These are phyloP conservation scores for Steatornis caripensis DNA, from an alignment of 2,113 vertebrate genomes.

Conservation along the genomic window DNA sequence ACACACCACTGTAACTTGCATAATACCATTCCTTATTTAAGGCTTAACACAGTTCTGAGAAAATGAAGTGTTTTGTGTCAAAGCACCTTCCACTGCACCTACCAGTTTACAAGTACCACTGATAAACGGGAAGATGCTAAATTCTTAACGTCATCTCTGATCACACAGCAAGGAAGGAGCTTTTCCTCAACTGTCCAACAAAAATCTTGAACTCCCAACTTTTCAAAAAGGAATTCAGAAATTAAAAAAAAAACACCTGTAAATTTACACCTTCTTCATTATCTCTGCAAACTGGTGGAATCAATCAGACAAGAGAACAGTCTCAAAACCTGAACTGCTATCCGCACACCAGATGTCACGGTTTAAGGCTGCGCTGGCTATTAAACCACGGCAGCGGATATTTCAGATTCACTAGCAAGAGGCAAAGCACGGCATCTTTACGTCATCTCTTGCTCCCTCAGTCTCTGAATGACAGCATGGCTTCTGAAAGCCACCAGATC, in stretches of 20 bases:
- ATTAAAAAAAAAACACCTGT: neutral
- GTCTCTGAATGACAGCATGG: accelerated
- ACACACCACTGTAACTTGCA: neutral
- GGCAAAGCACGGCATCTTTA: neutral
- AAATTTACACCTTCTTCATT: neutral
- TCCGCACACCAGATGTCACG: accelerated
- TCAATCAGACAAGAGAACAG: neutral
- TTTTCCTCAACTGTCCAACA: neutral
- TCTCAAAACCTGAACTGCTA: neutral
- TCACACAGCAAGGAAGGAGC: neutral
- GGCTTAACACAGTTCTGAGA: neutral
- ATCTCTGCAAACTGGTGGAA: neutral
- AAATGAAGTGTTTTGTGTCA: neutral
- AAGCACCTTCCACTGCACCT: neutral
- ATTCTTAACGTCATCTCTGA: neutral
- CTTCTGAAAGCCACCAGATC: neutral
- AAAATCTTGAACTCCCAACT: neutral
- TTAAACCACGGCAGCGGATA: too few relatives aligned
- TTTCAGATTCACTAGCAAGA: accelerated
- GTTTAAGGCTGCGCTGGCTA: too few relatives aligned
- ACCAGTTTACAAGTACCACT: neutral
- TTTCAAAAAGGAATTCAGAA: neutral
- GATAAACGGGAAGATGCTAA: too few relatives aligned
- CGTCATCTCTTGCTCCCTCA: accelerated
- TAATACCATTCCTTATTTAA: neutral